phyloP scores from a whole-genome alignment of 2,888 invertebrate species.

The Eupithecia centaureata region DNA sequence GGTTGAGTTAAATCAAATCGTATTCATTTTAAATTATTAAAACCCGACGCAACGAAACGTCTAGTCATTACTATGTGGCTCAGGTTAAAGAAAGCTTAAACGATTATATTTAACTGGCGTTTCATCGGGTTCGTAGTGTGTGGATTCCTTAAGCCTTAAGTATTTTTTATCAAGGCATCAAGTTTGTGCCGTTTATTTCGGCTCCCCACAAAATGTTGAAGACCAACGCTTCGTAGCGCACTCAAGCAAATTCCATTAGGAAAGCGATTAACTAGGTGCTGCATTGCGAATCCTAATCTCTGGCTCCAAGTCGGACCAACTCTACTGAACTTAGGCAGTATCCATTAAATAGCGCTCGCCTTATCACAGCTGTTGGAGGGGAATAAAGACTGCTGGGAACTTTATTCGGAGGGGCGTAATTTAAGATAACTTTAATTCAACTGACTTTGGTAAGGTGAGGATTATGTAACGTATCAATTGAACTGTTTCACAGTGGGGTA shows the following conservation, averaged over 20 bases:
- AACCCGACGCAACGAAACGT: too few relatives aligned
- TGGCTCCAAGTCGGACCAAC: conserved; percentile 22
- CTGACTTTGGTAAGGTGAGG: background rate
- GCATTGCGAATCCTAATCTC: conserved; percentile 33
- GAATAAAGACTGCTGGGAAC: conserved; percentile 16
- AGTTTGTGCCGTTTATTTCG: background rate
- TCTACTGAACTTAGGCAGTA: conserved; percentile 32
- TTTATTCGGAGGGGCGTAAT: background rate
- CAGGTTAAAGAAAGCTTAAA: too few relatives aligned
- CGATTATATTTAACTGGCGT: background rate
- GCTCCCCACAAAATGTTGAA: conserved; percentile 15
- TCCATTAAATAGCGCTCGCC: conserved; percentile 43
- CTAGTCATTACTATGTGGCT: too few relatives aligned
- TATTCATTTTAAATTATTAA: too few relatives aligned
- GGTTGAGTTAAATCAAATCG: too few relatives aligned
- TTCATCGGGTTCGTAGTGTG: too few relatives aligned
- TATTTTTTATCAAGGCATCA: background rate
- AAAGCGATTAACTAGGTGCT: conserved; percentile 35
- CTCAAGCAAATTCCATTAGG: conserved; percentile 30
- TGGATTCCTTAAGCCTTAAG: too few relatives aligned
- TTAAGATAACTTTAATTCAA: background rate
- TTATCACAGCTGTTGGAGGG: conserved; percentile 34
- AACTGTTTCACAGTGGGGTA: background rate
- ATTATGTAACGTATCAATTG: background rate
- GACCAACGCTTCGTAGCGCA: conserved; percentile 16